A percentile compares a stretch with the other conserved stretches of the same genome.
Evolutionary conservation across 1,140 invertebrate genomes (phyloP).

Genomic region (Aphaenogaster ashmeadi): DNA sequence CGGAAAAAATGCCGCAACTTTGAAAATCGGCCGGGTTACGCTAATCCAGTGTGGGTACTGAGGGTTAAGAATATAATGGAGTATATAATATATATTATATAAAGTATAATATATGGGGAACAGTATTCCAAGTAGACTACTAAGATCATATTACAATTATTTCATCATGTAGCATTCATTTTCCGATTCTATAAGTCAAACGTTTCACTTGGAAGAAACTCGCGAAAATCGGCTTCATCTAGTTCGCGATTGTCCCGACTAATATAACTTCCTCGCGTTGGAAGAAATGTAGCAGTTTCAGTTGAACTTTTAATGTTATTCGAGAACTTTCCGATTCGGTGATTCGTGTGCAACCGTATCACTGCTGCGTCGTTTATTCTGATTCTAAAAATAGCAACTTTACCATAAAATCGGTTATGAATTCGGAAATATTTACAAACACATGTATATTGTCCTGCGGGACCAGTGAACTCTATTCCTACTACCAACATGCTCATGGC

Average conservation of each 20-base stretch:
- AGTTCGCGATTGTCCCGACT: constrained; percentile 5
- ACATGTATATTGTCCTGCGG: not conserved
- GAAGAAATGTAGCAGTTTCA: constrained; percentile 2
- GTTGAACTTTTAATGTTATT: constrained; percentile 45
- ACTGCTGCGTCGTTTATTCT: not conserved
- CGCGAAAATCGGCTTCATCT: constrained; percentile 13
- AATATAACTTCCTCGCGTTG: not conserved
- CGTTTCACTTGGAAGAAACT: constrained; percentile 5
- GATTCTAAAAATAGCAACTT: constrained; percentile 8
- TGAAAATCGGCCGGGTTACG: too few relatives aligned
- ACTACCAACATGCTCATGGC: not conserved
- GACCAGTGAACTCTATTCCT: not conserved
- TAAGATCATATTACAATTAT: not conserved
- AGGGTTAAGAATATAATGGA: too few relatives aligned
- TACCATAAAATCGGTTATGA: constrained; percentile 15
- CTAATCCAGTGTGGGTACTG: too few relatives aligned
- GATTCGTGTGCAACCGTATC: constrained; percentile 6
- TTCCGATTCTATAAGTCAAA: not conserved
- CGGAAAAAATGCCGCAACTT: too few relatives aligned
- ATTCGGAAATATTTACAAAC: constrained; percentile 45
- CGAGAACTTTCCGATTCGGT: constrained; percentile 38
- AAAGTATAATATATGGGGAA: not conserved
- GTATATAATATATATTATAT: not conserved
- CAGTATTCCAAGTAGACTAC: not conserved
- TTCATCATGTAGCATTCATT: constrained; percentile 12